Evolutionary conservation across 2,888 invertebrate species (phyloP).

Genomic region (Hypsopygia costalis): DNA sequence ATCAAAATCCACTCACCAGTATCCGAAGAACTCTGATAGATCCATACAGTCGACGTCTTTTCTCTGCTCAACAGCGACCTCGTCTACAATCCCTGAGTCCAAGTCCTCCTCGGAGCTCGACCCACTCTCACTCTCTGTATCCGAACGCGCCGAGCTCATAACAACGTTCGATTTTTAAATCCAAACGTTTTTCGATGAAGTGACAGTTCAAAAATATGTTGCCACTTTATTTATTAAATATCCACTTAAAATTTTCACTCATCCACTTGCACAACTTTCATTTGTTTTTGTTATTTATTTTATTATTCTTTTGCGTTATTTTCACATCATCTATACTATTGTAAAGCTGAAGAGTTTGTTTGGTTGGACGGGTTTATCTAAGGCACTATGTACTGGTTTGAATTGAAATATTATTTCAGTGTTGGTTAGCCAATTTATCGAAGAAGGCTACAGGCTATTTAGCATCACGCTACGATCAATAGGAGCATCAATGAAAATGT

Average conservation of each 20-base stretch:
- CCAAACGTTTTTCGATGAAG: not conserved
- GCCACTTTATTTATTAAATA: too few species aligned
- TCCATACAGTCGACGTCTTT: constrained; percentile 64
- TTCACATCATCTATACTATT: too few species aligned
- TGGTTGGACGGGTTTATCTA: too few species aligned
- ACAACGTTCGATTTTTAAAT: constrained; percentile 3
- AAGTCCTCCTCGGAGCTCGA: constrained; percentile 63
- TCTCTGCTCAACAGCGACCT: constrained; percentile 27
- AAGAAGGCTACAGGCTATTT: too few species aligned
- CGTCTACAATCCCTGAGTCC: constrained; percentile 69
- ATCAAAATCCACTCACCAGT: constrained; percentile 52
- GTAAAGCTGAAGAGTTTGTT: too few species aligned
- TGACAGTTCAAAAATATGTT: not conserved
- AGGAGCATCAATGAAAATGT: too few species aligned
- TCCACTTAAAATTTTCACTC: too few species aligned
- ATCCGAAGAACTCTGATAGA: constrained; percentile 60
- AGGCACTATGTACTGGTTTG: too few species aligned
- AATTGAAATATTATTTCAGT: too few species aligned
- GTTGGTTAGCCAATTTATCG: too few species aligned
- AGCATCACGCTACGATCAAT: too few species aligned
- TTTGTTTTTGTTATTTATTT: not conserved
- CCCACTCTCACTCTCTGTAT: constrained; percentile 37
- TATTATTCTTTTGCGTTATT: too few species aligned
- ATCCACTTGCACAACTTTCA: not conserved
- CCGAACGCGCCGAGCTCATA: constrained; percentile 44